Percentiles rank a stretch among this genome's conserved stretches.
Conservation (phyloP, 2,888 invertebrate species). For the Plebejus argus region DNA sequence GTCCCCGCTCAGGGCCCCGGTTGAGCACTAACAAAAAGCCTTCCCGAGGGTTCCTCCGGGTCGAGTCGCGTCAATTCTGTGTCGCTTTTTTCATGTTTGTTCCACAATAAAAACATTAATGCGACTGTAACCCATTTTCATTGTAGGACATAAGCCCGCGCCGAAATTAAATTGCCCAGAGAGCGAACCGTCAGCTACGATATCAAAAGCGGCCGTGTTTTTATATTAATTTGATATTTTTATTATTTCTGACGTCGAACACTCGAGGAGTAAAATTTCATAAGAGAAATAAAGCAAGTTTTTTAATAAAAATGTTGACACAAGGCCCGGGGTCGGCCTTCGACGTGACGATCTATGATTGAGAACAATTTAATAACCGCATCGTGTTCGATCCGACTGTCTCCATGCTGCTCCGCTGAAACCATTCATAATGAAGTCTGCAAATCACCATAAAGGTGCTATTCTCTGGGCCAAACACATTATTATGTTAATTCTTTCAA, state of each 20-base stretch:
- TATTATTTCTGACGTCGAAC: slow-evolving; percentile 9
- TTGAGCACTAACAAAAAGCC: background rate
- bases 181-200: slow-evolving; percentile 4
- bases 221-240: background rate
- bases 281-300: slow-evolving; percentile 8
- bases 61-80: background rate
- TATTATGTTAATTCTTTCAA: too few species aligned
- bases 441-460: background rate
- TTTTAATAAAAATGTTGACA: slow-evolving; percentile 17
- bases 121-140: background rate
- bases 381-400: background rate
- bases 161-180: background rate
- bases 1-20: background rate
- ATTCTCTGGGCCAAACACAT: too few species aligned
- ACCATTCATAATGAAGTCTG: background rate
- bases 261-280: background rate
- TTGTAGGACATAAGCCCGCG: background rate
- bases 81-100: background rate
- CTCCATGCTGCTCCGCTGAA: background rate
- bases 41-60: background rate
- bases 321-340: background rate
- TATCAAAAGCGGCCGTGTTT: background rate
- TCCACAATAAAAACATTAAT: slow-evolving; percentile 7
- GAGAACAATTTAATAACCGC: slow-evolving; percentile 8
- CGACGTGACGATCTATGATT: background rate